Conservation (phyloP, 2,888 invertebrate genomes). For the Parnassius smintheus region DNA sequence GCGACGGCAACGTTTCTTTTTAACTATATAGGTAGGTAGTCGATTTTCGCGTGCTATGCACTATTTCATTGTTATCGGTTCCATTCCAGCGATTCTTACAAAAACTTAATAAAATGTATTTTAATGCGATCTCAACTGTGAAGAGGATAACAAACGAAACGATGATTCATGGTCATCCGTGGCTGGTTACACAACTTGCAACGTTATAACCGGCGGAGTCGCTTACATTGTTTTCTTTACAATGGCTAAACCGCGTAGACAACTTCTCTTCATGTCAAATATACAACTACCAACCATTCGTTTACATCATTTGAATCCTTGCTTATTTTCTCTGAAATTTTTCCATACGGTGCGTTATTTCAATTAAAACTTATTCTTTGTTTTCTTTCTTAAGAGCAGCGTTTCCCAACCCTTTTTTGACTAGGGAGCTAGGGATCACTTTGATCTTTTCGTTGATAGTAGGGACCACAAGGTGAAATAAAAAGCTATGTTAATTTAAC, state of each 20-base stretch:
- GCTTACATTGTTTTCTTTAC: slow-evolving; percentile 14
- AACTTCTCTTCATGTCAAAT: slow-evolving; percentile 7
- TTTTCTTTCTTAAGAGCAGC: too few relatives aligned
- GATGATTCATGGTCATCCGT: slow-evolving; percentile 13
- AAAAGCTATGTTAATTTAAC: too few relatives aligned
- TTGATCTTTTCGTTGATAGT: too few relatives aligned
- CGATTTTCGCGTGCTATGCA: slow-evolving; percentile 26
- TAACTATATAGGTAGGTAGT: slow-evolving; percentile 25
- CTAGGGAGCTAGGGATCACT: too few relatives aligned
- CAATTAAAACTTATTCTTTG: too few relatives aligned
- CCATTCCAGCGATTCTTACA: slow-evolving; percentile 30
- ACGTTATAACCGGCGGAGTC: slow-evolving; percentile 3
- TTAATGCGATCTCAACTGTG: slow-evolving; percentile 8
- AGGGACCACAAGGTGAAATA: too few relatives aligned
- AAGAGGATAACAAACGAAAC: slow-evolving; percentile 13
- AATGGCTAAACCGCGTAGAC: slow-evolving; percentile 12
- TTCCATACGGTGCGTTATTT: too few relatives aligned
- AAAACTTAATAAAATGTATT: slow-evolving; percentile 19
- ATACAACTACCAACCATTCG: background rate
- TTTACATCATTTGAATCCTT: background rate
- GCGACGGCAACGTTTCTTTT: slow-evolving; percentile 23
- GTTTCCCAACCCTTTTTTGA: too few relatives aligned
- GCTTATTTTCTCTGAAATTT: too few relatives aligned
- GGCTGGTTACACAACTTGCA: slow-evolving; percentile 13
- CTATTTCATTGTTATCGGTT: slow-evolving; percentile 31